These are phyloP conservation scores for Proteles cristata DNA, from an alignment of 2,113 vertebrate species.

Conservation along the genomic window DNA sequence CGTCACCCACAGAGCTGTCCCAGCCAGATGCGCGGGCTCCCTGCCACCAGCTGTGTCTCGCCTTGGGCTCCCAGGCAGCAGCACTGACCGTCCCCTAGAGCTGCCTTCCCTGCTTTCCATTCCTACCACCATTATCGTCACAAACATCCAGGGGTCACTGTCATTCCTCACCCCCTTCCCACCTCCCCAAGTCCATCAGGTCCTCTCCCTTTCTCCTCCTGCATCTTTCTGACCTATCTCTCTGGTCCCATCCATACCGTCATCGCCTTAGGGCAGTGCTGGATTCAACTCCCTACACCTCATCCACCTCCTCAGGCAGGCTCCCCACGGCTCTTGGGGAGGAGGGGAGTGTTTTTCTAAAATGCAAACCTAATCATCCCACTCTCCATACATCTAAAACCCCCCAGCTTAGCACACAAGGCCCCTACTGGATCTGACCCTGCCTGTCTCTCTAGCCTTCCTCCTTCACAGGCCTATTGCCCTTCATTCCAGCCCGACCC, in stretches of 20 bases:
- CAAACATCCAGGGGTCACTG: neutral
- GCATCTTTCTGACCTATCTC: neutral
- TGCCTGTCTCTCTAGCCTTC: neutral
- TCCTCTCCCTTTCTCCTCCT: neutral
- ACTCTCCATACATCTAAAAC: neutral
- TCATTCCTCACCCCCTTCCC: neutral
- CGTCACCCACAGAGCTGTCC: neutral
- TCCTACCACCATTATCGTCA: neutral
- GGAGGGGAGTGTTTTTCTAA: neutral
- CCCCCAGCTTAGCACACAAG: neutral
- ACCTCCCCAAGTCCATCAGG: neutral
- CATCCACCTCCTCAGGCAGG: neutral
- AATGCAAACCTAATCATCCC: neutral
- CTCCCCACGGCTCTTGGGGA: neutral
- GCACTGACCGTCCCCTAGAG: too few species aligned
- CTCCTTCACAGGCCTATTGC: neutral
- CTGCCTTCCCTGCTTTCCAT: neutral
- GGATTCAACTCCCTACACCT: neutral
- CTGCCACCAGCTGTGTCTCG: neutral
- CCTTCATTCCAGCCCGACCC: neutral
- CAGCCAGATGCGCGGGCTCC: neutral
- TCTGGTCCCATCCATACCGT: neutral
- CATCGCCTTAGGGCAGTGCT: neutral
- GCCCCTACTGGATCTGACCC: neutral
- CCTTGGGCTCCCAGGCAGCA: accelerated